Evolutionary conservation across 1,140 invertebrate species (phyloP), one percentile per base, ranked within the genome.

Genomic region (Mercenaria mercenaria): DNA sequence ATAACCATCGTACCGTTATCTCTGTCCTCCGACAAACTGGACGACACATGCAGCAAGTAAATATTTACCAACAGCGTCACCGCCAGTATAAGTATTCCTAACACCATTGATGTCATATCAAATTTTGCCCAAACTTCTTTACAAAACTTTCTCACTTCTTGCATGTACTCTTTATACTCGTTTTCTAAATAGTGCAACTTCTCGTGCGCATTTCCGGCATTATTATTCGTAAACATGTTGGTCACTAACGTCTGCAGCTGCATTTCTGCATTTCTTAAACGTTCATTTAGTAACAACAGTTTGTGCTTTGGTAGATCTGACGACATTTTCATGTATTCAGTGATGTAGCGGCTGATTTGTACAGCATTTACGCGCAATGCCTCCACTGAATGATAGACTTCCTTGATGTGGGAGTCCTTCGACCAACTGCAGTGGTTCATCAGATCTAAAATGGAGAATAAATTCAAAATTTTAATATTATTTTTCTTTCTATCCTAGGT

Each of bases 291-390:
- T 11, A 92, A 61, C 29, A 79, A 79, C 23, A 93, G 92, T 43
- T 89, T 91, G 20, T 96, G 92, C 93, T 97, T 97, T 32, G 95
- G 95, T 86, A 97, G 97, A 37, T 97, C 95, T n/a, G 96, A 95
- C 10, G 96, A 96, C 52, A 95, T 93, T 37, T 95, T 90, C 29
- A 96, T 96, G 95, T 97, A 97, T 34, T 95, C 91, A 77, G 96
- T 94, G n/a, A 98, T 96, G 91, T 98, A 98, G 3, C 93, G 94
- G 43, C 94, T 93, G 43, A 98, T 97, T 96, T 99, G 98, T 92
- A 97, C 97, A 50, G 98, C 97, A 96, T 98, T 99, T 83, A 97
- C 96, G 96, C 97, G 97, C 1, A 98, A 88, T 1, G 94, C 94
- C 69, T 95, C 92, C 2, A 93, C 83, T 32, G 84, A 90, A 80